Evolutionary conservation across 2,888 invertebrate genomes (phyloP).

Genomic region (Troilus luridus): DNA sequence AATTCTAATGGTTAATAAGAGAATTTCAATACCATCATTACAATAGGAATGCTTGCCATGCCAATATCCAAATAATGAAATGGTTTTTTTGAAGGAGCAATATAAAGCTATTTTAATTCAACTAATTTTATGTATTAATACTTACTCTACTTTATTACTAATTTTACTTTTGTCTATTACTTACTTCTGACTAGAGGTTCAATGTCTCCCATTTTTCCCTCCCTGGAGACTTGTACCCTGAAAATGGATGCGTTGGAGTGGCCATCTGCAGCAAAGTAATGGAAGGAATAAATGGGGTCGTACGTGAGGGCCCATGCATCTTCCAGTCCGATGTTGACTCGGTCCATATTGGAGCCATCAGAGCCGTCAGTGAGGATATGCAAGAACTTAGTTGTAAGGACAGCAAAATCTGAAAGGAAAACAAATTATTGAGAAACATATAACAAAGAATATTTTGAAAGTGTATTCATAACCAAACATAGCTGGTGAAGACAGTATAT

Average conservation of each 20-base stretch:
- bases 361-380: neutral
- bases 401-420: constrained; percentile 78
- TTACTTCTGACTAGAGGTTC: constrained; percentile 58
- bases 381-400: constrained; percentile 71
- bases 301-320: constrained; percentile 56
- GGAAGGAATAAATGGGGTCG: constrained; percentile 62
- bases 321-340: constrained; percentile 32
- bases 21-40: too few species aligned
- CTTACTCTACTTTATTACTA: too few species aligned
- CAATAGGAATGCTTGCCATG: too few species aligned
- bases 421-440: constrained; percentile 68
- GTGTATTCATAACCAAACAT: neutral
- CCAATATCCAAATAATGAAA: too few species aligned
- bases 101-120: too few species aligned
- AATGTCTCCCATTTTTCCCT: constrained; percentile 48
- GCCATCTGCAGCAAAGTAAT: constrained; percentile 62
- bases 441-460: neutral
- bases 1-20: too few species aligned
- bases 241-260: constrained; percentile 60
- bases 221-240: constrained; percentile 61
- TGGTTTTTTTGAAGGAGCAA: too few species aligned
- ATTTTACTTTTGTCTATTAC: neutral
- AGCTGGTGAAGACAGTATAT: neutral
- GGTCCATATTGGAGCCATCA: neutral
- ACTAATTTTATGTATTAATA: too few species aligned